phyloP scores from a whole-genome alignment of 2,888 invertebrate genomes.

The Drosophila mulleri region DNA sequence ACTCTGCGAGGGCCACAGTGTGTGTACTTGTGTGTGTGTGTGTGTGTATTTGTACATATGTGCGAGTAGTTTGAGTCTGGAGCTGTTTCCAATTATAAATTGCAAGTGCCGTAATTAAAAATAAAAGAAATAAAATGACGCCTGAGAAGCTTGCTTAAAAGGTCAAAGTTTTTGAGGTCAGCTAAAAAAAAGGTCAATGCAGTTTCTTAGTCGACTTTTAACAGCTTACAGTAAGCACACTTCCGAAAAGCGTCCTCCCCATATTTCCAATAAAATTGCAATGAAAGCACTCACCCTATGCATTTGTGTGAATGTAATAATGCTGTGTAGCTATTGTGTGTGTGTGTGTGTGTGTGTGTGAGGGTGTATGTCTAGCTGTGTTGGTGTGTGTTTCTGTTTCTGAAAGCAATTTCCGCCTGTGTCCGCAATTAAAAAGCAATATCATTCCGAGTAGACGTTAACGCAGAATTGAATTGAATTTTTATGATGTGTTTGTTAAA shows the following conservation, averaged over 20 bases:
- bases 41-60: neutral
- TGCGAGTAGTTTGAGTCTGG: constrained; percentile 29
- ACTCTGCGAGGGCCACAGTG: constrained; percentile 9
- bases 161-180: constrained; percentile 69
- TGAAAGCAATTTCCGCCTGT: constrained; percentile 80
- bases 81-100: constrained; percentile 73
- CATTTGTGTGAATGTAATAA: constrained; percentile 11
- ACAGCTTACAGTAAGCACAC: constrained; percentile 70
- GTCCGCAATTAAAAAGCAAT: constrained; percentile 83
- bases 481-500: constrained; percentile 81
- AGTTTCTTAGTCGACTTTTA: constrained; percentile 40
- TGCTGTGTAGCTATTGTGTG: constrained; percentile 28
- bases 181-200: constrained; percentile 47
- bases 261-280: constrained; percentile 16
- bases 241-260: constrained; percentile 55
- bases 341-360: constrained; percentile 10
- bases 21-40: constrained; percentile 8
- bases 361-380: constrained; percentile 26
- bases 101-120: constrained; percentile 64
- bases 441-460: constrained; percentile 65
- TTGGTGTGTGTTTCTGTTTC: constrained; percentile 33
- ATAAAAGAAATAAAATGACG: constrained; percentile 29
- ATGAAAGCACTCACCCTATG: neutral
- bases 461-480: constrained; percentile 75
- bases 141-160: constrained; percentile 41